A percentile compares a stretch with the other conserved stretches of the same genome.
Conservation (phyloP, 2,888 invertebrate genomes). For the Notocelia uddmanniana region DNA sequence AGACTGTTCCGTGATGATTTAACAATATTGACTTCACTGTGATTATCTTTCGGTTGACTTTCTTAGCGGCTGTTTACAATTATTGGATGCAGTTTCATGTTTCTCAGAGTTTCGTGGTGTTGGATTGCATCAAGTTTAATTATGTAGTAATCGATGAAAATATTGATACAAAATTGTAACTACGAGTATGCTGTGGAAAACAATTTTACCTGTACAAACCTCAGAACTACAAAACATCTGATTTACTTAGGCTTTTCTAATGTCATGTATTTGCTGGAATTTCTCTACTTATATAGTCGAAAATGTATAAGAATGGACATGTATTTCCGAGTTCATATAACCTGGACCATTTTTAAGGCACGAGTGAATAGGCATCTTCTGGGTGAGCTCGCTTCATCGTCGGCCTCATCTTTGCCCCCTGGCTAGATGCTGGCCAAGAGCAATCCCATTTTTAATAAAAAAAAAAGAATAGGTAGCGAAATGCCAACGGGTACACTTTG, state of each 20-base stretch:
- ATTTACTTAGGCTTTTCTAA: neutral
- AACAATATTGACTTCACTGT: constrained; percentile 16
- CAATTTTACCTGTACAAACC: too few relatives aligned
- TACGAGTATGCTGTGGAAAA: too few relatives aligned
- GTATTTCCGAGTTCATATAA: too few relatives aligned
- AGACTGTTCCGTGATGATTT: constrained; percentile 4
- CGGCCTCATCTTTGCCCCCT: too few relatives aligned
- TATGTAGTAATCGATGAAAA: neutral
- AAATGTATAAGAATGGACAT: too few relatives aligned
- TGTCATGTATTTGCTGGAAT: too few relatives aligned
- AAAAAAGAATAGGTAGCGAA: neutral
- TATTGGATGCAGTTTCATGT: neutral
- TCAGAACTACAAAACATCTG: neutral
- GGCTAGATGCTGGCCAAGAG: too few relatives aligned
- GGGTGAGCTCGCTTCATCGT: too few relatives aligned
- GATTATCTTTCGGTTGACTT: constrained; percentile 10
- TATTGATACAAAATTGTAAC: neutral
- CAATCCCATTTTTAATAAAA: too few relatives aligned
- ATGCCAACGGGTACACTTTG: neutral
- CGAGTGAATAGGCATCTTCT: too few relatives aligned
- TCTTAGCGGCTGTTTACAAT: neutral
- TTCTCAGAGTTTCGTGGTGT: neutral
- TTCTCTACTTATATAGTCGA: too few relatives aligned
- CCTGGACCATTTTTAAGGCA: too few relatives aligned
- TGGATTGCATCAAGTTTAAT: neutral